These are phyloP conservation scores for Lutjanus erythropterus DNA, from an alignment of 2,113 vertebrate genomes.

Conservation along the genomic window DNA sequence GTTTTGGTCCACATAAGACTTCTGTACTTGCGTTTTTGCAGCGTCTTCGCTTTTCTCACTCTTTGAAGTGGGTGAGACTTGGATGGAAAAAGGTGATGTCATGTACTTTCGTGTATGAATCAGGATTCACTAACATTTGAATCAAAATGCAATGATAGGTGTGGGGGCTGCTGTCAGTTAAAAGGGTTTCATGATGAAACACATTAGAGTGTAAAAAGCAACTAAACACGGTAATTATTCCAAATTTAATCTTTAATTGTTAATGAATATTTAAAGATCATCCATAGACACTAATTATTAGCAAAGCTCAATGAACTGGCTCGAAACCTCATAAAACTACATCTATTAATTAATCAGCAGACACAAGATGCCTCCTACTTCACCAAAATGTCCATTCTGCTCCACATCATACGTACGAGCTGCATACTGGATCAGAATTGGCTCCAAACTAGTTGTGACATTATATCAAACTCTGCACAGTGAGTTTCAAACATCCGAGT, in stretches of 20 bases:
- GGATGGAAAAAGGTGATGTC: neutral
- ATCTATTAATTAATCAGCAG: neutral
- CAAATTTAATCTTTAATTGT: neutral
- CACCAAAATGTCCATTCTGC: neutral
- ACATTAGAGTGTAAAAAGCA: no score
- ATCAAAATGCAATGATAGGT: neutral
- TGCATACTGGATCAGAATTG: slow-evolving; percentile 2
- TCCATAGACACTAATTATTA: neutral
- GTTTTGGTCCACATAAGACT: neutral
- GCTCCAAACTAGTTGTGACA: neutral
- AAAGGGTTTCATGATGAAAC: no score
- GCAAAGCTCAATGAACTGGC: neutral
- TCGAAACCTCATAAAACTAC: no score
- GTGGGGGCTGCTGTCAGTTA: neutral
- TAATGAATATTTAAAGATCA: neutral
- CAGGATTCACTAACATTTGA: neutral
- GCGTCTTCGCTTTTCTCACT: neutral
- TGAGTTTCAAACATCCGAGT: neutral
- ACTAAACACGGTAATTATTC: neutral
- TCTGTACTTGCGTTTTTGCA: neutral
- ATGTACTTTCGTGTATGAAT: neutral
- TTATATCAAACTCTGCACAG: slow-evolving; percentile 4
- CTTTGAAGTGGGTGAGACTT: neutral
- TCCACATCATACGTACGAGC: neutral
- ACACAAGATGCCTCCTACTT: neutral